Percentiles rank a stretch among this genome's conserved stretches.
These are phyloP conservation scores for Patiria miniata DNA, from an alignment of 35 echinoderm and acorn worm genomes.

Conservation along the genomic window DNA sequence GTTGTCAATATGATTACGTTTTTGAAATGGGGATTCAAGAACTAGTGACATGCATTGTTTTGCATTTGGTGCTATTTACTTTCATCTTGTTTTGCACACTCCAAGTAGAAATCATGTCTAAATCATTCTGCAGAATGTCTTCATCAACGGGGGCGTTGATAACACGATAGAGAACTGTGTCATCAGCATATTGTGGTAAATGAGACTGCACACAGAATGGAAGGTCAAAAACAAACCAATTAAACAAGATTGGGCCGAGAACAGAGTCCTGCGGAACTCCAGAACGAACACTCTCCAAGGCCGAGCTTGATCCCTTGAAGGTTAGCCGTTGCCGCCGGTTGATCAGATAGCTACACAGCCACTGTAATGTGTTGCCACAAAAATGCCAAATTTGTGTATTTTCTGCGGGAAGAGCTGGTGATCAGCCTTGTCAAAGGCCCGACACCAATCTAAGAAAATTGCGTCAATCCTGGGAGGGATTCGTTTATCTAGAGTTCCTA, in stretches of 20 bases:
- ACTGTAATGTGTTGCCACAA: neutral
- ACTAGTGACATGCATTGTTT: neutral
- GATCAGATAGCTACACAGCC: slow-evolving; percentile 4
- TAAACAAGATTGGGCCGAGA: slow-evolving; percentile 14
- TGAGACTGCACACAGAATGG: neutral
- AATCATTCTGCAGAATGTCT: neutral
- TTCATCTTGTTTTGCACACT: neutral
- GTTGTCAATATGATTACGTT: no score
- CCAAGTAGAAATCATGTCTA: neutral
- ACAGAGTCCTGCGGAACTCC: neutral
- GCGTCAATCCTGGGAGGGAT: neutral
- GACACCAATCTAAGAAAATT: neutral
- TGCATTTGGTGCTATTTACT: neutral
- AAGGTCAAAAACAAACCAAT: slow-evolving; percentile 16
- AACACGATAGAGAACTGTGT: neutral
- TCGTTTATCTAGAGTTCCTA: neutral
- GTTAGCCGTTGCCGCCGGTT: neutral
- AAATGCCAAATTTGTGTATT: slow-evolving; percentile 1
- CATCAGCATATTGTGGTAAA: neutral
- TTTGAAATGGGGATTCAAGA: neutral
- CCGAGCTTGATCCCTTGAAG: neutral
- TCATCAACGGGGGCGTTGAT: neutral
- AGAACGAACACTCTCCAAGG: neutral
- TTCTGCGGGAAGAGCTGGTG: neutral
- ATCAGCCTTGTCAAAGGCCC: slow-evolving; percentile 31